Conservation (phyloP, 2,797 vertebrate species). For the Onychomys leucogaster region DNA sequence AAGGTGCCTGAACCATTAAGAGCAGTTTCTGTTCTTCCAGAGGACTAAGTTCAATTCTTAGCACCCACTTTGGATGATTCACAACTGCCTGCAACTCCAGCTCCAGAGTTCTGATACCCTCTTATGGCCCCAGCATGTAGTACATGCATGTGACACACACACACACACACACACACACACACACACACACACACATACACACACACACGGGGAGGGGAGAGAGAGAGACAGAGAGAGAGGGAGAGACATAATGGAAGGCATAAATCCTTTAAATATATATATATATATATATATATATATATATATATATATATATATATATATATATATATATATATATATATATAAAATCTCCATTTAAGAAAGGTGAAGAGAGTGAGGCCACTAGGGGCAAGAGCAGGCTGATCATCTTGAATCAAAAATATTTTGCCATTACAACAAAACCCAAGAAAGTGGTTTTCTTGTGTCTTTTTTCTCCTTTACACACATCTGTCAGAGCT, state of each 20-base stretch:
- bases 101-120: not conserved
- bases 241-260: not conserved
- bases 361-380: not conserved
- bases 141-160: not conserved
- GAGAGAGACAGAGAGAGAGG: no score
- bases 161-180: no score
- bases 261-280: not conserved
- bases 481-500: not conserved
- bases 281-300: no score
- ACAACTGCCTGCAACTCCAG: no score
- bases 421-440: not conserved
- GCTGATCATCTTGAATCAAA: not conserved
- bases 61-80: no score
- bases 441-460: not conserved
- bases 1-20: no score
- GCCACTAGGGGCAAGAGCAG: not conserved
- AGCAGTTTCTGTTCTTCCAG: no score
- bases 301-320: no score
- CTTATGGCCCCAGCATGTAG: not conserved
- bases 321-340: no score
- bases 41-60: no score
- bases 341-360: not conserved
- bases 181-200: no score
- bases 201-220: no score
- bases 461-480: slow-evolving; percentile 12